These are phyloP conservation scores for Synchiropus splendidus DNA, from an alignment of 2,113 vertebrate genomes.

Conservation along the genomic window DNA sequence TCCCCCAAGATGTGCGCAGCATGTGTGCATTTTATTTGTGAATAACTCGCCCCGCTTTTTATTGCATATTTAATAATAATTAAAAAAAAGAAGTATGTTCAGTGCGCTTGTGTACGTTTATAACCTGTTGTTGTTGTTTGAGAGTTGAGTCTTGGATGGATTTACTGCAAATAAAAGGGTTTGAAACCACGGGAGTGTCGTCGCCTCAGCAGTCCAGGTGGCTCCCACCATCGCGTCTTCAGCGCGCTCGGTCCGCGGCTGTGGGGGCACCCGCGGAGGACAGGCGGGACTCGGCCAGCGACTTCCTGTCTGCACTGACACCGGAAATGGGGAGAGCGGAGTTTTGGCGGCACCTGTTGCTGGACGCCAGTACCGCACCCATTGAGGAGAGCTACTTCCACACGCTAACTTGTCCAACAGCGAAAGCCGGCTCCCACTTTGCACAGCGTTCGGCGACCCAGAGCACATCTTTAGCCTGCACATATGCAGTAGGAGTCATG, in stretches of 20 bases:
- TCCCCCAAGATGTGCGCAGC: constrained; percentile 87
- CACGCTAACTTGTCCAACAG: neutral
- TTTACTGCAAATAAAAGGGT: constrained; percentile 67
- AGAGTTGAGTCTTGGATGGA: constrained; percentile 57
- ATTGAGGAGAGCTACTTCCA: neutral
- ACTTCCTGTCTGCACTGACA: no score
- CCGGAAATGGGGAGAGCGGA: no score
- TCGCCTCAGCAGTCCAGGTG: no score
- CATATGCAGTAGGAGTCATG: no score
- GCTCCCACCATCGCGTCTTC: no score
- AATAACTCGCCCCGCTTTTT: constrained; percentile 94
- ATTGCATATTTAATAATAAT: constrained; percentile 99
- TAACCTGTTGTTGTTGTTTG: constrained; percentile 54
- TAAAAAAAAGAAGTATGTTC: constrained; percentile 75
- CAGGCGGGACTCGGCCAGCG: no score
- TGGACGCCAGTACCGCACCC: no score
- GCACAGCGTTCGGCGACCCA: neutral
- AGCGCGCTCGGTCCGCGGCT: no score
- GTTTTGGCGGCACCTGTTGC: no score
- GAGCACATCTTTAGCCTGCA: no score
- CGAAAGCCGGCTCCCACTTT: neutral
- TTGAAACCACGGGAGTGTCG: constrained; percentile 47
- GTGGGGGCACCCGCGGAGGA: no score
- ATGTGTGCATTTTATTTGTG: constrained; percentile 98
- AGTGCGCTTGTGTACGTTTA: constrained; percentile 70